Percentiles rank a stretch among this genome's conserved stretches.
These are phyloP conservation scores for Isurus oxyrinchus DNA, from an alignment of 2,113 vertebrate genomes.

Conservation along the genomic window DNA sequence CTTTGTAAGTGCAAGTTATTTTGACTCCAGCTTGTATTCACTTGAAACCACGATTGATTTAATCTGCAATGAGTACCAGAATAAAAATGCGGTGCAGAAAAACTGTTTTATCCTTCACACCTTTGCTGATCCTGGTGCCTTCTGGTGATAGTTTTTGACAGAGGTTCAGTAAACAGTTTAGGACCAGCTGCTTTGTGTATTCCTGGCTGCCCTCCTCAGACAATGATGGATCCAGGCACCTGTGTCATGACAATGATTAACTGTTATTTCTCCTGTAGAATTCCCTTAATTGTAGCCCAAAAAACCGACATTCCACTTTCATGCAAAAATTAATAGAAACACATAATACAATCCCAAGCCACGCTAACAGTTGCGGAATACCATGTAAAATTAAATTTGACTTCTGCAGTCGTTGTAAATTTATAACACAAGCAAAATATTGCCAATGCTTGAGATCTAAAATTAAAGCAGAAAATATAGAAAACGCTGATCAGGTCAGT, in stretches of 20 bases:
- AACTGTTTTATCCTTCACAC: constrained; percentile 47
- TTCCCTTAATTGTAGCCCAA: background rate
- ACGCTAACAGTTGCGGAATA: background rate
- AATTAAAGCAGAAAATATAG: no score
- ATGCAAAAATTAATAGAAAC: background rate
- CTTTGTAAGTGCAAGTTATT: background rate
- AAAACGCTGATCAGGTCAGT: background rate
- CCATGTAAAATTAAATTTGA: background rate
- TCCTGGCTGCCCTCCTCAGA: constrained; percentile 68
- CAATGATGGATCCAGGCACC: constrained; percentile 66
- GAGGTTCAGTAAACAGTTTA: constrained; percentile 78
- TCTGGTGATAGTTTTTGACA: constrained; percentile 72
- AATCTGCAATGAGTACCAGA: background rate
- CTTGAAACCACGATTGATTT: background rate
- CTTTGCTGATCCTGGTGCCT: constrained; percentile 58
- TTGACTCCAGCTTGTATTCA: background rate
- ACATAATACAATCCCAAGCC: background rate
- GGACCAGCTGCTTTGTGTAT: constrained; percentile 89
- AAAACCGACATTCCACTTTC: background rate
- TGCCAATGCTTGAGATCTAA: no score
- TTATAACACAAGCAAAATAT: background rate
- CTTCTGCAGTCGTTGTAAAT: background rate
- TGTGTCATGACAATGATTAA: constrained; percentile 47
- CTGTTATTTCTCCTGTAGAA: background rate
- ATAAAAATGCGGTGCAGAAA: background rate